A percentile compares a stretch with the other conserved stretches of the same genome.
Evolutionary conservation across 2,888 invertebrate genomes (phyloP).

Genomic region (Azorinus chamasolen): DNA sequence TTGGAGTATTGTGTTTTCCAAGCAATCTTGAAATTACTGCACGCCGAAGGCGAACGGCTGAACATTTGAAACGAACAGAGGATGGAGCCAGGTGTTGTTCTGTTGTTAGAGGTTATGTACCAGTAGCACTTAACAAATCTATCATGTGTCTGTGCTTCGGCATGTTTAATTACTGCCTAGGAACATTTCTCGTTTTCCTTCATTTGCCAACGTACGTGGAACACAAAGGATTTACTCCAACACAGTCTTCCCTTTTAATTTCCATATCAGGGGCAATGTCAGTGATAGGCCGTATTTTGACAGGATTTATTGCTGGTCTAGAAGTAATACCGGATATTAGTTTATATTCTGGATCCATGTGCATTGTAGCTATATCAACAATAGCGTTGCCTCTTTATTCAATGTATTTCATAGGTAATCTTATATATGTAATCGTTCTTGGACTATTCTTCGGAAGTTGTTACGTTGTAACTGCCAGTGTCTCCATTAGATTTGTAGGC

Average conservation of each 20-base stretch:
- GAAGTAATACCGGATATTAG: conserved; percentile 27
- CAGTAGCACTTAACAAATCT: conserved; percentile 34
- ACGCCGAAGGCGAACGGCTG: conserved; percentile 16
- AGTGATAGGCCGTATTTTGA: conserved; percentile 38
- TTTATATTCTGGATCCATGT: conserved; percentile 44
- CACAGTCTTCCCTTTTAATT: conserved; percentile 44
- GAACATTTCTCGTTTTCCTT: conserved; percentile 39
- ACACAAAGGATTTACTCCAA: conserved; percentile 30
- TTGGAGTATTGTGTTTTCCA: conserved; percentile 50
- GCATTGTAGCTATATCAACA: conserved; percentile 37
- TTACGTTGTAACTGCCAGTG: conserved; percentile 44
- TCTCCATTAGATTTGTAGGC: conserved; percentile 44
- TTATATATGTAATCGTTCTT: conserved; percentile 33
- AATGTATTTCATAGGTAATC: conserved; percentile 32
- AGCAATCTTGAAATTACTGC: conserved; percentile 41
- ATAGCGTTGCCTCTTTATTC: conserved; percentile 41
- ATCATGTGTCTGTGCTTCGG: conserved; percentile 34
- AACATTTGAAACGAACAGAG: conserved; percentile 4
- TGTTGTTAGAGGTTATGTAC: conserved; percentile 11
- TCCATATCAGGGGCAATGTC: conserved; percentile 36
- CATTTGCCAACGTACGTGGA: conserved; percentile 45
- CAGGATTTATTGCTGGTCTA: conserved; percentile 34
- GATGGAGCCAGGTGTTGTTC: neutral
- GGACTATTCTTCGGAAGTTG: conserved; percentile 53
- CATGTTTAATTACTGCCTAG: conserved; percentile 47